phyloP scores from a whole-genome alignment of 2,797 vertebrate genomes.

The Thalassophryne amazonica region DNA sequence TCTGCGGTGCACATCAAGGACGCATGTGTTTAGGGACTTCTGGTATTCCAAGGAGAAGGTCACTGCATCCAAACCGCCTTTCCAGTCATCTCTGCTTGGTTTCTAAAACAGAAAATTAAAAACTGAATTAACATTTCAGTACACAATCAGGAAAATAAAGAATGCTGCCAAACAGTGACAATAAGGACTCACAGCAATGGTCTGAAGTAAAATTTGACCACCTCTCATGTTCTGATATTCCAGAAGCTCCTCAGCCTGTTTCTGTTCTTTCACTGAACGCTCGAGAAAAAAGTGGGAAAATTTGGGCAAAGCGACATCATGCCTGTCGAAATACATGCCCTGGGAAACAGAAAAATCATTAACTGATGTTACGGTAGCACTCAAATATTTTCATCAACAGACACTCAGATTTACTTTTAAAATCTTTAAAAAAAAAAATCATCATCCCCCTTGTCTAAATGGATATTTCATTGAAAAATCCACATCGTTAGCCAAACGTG shows the following conservation, averaged over 20 bases:
- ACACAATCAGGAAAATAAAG: neutral
- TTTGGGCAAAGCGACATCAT: slow-evolving; percentile 80
- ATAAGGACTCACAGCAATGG: slow-evolving; percentile 63
- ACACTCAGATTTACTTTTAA: too few species aligned
- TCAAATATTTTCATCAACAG: too few species aligned
- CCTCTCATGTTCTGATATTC: slow-evolving; percentile 81
- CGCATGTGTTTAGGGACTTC: slow-evolving; percentile 67
- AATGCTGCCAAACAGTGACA: neutral
- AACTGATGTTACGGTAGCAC: too few species aligned
- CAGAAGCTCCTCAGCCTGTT: slow-evolving; percentile 78
- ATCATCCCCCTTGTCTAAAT: too few species aligned
- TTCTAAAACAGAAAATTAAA: slow-evolving; percentile 51
- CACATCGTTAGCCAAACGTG: too few species aligned
- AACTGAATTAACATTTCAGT: neutral
- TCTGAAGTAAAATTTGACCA: slow-evolving; percentile 77
- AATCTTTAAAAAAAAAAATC: too few species aligned
- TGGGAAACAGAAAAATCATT: slow-evolving; percentile 19
- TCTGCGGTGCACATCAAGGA: slow-evolving; percentile 68
- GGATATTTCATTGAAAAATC: too few species aligned
- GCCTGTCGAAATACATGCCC: slow-evolving; percentile 84
- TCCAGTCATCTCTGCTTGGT: slow-evolving; percentile 75
- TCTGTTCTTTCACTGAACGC: slow-evolving; percentile 74
- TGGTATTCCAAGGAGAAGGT: slow-evolving; percentile 76
- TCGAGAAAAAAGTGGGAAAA: slow-evolving; percentile 79
- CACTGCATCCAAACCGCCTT: slow-evolving; percentile 71